Evolutionary conservation across 2,113 vertebrate species (phyloP), one percentile per base, ranked within the genome.

Genomic region (Gobiocypris rarus): DNA sequence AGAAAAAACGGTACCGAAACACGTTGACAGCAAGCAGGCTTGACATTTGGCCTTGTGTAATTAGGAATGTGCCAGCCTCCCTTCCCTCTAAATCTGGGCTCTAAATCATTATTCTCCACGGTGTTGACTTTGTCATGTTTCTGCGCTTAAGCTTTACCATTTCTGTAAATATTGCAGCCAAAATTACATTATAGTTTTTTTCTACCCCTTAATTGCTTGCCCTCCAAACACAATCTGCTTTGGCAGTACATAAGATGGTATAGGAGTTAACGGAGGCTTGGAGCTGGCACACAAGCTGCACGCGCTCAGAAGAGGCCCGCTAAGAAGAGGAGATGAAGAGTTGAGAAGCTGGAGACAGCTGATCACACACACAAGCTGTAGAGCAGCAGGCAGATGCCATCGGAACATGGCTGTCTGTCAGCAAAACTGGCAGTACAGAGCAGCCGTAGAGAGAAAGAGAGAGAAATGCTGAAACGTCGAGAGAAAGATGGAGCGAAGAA

Each of bases 201-300:
- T 94, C 90, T 91, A 90, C 91, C 90, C 93, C 94, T 94, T 95
- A 95, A 95, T 95, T 95, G 94, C 94, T 93, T 94, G 94, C 94
- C 94, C 94, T 94, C 94, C 93, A 94, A 95, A 95, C 94, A 94
- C 94, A 95, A 95, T 95, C 94, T 95, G 94, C 94, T 94, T 93
- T 95, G 94, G 94, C 94, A 94, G 93, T 93, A 94, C 93, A 94
- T 94, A 93, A 94, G 92, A 95, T 94, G 93, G 91, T 93, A 90
- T 92, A 92, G 89, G 92, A 94, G 93, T 94, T 94, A 94, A 94
- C 93, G 93, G 94, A 93, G 93, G 93, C 94, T 94, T 93, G 89
- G 92, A 94, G 91, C 94, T 95, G 94, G 94, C 94, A 94, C 90
- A 83, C 87, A 92, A 91, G 92, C 88, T 81, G 88, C 90, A 85